Percentiles rank a stretch among this genome's conserved stretches.
phyloP scores from a whole-genome alignment of 2,113 vertebrate species.

The Oriolus oriolus region DNA sequence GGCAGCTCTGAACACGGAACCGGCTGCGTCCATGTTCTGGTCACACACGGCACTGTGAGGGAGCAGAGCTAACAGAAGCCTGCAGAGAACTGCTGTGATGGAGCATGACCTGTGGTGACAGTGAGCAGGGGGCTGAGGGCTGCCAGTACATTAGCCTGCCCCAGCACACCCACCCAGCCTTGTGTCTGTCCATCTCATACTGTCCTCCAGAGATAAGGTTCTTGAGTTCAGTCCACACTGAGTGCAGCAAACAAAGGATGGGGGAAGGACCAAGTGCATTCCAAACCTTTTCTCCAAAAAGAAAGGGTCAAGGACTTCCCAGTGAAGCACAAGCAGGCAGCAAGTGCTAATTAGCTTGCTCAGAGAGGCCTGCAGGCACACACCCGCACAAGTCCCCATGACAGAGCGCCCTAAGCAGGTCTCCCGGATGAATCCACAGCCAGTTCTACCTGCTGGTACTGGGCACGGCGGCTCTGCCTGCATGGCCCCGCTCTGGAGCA shows the following conservation, averaged over 20 bases:
- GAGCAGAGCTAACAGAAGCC: neutral
- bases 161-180: neutral
- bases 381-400: fast-evolving
- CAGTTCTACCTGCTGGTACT: neutral
- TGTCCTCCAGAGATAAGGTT: neutral
- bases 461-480: neutral
- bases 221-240: neutral
- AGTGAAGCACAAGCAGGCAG: neutral
- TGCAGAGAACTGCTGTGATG: neutral
- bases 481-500: neutral
- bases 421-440: neutral
- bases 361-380: neutral
- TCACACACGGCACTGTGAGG: fast-evolving
- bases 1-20: neutral
- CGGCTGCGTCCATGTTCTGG: fast-evolving
- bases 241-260: neutral
- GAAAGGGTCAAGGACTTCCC: neutral
- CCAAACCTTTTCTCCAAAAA: neutral
- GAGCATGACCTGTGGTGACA: fast-evolving
- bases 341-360: neutral
- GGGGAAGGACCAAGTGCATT: neutral
- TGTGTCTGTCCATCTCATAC: neutral
- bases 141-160: neutral
- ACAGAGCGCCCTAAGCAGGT: neutral
- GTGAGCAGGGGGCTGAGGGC: neutral